Conservation (phyloP, 2,797 vertebrate species). For the Limosa lapponica region DNA sequence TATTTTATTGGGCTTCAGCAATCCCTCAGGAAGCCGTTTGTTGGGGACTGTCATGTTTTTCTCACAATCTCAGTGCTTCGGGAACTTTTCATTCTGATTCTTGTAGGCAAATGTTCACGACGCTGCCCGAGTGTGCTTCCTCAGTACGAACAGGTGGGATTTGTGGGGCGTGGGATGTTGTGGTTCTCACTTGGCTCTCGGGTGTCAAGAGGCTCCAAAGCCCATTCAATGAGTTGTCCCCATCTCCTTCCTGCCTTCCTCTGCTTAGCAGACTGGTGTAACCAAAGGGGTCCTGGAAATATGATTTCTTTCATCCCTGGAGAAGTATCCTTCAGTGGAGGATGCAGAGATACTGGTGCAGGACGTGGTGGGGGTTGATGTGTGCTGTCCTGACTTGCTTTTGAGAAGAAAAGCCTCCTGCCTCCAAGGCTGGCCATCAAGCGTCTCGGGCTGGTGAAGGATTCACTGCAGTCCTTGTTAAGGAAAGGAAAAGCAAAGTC, state of each 20-base stretch:
- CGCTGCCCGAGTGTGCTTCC: background rate
- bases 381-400: background rate
- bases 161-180: background rate
- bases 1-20: background rate
- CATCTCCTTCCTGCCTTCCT: background rate
- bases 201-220: background rate
- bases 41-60: background rate
- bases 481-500: background rate
- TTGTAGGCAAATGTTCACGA: rapidly evolving
- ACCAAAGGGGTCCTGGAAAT: background rate
- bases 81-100: background rate
- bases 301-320: background rate
- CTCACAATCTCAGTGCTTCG: background rate
- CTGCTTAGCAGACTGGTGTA: background rate
- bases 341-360: background rate
- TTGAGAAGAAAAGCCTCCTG: background rate
- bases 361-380: background rate
- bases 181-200: background rate
- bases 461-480: background rate
- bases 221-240: background rate
- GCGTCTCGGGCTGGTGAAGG: background rate
- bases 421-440: background rate
- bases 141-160: background rate
- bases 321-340: background rate
- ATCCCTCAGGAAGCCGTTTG: background rate